A percentile compares a stretch with the other conserved stretches of the same genome.
Evolutionary conservation across 2,888 invertebrate species (phyloP).

Genomic region (Stomorhina lunata): DNA sequence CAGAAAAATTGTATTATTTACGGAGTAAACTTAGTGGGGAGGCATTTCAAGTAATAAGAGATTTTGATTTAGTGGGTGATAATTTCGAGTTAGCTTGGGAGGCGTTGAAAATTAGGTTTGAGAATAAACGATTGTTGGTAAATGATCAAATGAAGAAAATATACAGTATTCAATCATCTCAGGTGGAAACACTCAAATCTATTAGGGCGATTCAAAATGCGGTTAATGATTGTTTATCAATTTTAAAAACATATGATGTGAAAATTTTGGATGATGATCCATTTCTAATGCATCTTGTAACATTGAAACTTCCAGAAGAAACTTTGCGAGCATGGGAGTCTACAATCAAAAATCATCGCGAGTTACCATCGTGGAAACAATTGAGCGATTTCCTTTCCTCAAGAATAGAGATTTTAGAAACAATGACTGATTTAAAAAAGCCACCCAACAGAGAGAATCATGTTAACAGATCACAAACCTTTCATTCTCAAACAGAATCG

Average conservation of each 20-base stretch:
- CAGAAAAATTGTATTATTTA: too few relatives aligned
- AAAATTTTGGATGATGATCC: neutral
- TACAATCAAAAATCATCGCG: too few relatives aligned
- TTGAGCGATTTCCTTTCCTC: neutral
- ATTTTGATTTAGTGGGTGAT: slow-evolving; percentile 6
- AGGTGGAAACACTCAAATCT: neutral
- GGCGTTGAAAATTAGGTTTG: neutral
- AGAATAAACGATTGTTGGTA: neutral
- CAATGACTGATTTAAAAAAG: neutral
- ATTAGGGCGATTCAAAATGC: neutral
- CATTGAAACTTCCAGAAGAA: too few relatives aligned
- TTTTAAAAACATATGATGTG: neutral
- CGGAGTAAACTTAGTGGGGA: too few relatives aligned
- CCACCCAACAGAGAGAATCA: neutral
- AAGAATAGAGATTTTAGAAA: slow-evolving; percentile 10
- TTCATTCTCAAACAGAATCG: neutral
- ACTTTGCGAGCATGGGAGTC: too few relatives aligned
- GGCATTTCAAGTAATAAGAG: too few relatives aligned
- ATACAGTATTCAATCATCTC: neutral
- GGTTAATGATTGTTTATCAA: neutral
- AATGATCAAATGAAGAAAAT: too few relatives aligned
- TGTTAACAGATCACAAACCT: neutral
- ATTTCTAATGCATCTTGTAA: neutral
- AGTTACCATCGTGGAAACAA: neutral
- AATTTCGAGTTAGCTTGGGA: slow-evolving; percentile 7